phyloP scores from a whole-genome alignment of 2,113 vertebrate species.

The Anas platyrhynchos region DNA sequence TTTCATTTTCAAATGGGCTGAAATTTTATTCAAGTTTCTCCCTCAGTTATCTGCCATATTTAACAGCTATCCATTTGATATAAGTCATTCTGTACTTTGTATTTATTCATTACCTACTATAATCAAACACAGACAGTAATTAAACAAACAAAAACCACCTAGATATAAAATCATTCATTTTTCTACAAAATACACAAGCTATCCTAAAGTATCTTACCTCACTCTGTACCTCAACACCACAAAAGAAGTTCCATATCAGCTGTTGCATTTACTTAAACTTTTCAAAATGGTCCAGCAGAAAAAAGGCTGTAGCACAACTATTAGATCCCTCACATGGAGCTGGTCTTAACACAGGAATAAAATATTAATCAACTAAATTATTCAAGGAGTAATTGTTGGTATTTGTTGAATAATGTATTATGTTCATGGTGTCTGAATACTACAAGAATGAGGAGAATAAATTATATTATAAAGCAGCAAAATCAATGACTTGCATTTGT shows the following conservation, averaged over 20 bases:
- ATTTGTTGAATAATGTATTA: constrained; percentile 64
- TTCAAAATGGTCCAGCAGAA: background rate
- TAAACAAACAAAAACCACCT: background rate
- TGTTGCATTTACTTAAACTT: background rate
- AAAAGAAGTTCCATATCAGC: background rate
- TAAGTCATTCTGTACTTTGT: background rate
- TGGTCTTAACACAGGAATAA: constrained; percentile 20
- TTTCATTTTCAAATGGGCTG: background rate
- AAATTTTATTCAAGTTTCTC: background rate
- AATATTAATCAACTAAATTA: constrained; percentile 62
- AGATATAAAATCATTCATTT: background rate
- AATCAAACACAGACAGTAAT: background rate
- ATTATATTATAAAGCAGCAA: constrained; percentile 36
- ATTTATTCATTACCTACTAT: background rate
- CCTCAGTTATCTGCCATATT: background rate
- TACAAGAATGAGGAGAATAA: constrained; percentile 39
- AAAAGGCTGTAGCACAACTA: background rate
- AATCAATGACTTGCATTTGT: constrained; percentile 11
- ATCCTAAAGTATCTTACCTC: background rate
- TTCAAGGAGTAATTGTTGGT: constrained; percentile 60
- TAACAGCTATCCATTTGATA: background rate
- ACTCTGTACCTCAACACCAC: background rate
- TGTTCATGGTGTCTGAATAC: constrained; percentile 26
- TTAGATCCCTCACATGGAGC: background rate
- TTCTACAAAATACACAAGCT: background rate